These are phyloP conservation scores for Clarias batrachus DNA, from an alignment of 2,113 vertebrate species.

Conservation along the genomic window DNA sequence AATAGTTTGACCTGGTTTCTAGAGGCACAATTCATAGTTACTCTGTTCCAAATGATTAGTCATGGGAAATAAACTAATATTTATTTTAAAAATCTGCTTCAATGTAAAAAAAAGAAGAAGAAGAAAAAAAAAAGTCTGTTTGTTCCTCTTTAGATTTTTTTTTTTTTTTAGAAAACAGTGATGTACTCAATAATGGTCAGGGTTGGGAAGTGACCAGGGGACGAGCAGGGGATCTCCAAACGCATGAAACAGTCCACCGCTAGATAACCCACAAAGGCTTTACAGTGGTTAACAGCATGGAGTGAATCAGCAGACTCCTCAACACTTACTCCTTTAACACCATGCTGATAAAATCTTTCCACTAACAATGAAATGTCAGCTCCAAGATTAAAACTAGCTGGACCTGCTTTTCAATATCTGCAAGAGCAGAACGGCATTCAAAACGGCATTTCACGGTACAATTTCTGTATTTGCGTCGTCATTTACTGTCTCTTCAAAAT, in stretches of 20 bases:
- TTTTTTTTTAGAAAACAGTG: neutral
- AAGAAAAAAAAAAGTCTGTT: neutral
- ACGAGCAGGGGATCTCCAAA: constrained; percentile 7
- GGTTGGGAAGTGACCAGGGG: neutral
- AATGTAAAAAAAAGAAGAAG: neutral
- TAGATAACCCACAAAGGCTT: neutral
- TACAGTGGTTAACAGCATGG: neutral
- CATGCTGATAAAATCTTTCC: neutral
- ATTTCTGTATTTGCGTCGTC: neutral
- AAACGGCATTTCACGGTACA: neutral
- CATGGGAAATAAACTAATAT: neutral
- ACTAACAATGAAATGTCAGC: neutral
- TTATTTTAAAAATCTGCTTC: neutral
- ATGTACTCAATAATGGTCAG: constrained; percentile 13
- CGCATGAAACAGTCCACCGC: neutral
- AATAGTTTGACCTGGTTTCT: constrained; percentile 2
- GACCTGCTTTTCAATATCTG: neutral
- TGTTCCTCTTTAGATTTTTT: neutral
- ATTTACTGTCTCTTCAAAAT: neutral
- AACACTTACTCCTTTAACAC: neutral
- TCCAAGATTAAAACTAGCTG: neutral
- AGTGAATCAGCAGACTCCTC: neutral
- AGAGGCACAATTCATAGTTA: neutral
- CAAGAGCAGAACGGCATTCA: neutral
- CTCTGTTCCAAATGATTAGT: neutral